Conservation (phyloP, 2,888 invertebrate species). For the Drosophila meridiana region DNA sequence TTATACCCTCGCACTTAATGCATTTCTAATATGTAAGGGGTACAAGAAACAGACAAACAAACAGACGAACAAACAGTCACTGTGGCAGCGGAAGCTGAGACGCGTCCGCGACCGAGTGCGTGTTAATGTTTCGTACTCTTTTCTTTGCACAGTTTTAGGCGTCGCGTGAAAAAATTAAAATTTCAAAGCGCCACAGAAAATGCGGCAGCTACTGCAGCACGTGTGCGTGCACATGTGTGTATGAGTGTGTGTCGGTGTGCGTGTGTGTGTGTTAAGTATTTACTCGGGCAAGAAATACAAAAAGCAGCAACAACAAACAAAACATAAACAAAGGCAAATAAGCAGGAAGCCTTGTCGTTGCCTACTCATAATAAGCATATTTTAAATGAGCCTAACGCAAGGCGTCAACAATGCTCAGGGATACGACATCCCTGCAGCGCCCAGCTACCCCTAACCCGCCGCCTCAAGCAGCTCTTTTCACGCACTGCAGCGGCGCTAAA, state of each 20-base stretch:
- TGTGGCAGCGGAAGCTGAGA: constrained; percentile 38
- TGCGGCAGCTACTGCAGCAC: constrained; percentile 38
- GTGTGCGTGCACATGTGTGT: constrained; percentile 1
- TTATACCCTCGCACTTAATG: background rate
- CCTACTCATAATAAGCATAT: constrained; percentile 67
- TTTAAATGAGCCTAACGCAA: constrained; percentile 55
- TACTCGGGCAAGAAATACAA: constrained; percentile 57
- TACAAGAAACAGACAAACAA: constrained; percentile 14
- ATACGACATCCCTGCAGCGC: constrained; percentile 30
- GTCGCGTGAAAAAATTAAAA: constrained; percentile 78
- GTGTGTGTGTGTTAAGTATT: constrained; percentile 53
- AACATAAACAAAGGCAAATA: constrained; percentile 69
- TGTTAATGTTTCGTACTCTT: constrained; percentile 53
- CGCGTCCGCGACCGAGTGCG: constrained; percentile 42
- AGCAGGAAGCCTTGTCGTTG: constrained; percentile 60
- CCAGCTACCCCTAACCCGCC: background rate
- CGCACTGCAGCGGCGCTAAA: constrained; percentile 18
- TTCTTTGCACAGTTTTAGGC: constrained; percentile 67
- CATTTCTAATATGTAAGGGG: background rate
- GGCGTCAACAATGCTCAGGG: constrained; percentile 61
- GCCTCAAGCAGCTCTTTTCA: background rate
- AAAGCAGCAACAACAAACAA: constrained; percentile 45
- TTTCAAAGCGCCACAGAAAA: constrained; percentile 69
- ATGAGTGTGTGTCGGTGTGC: constrained; percentile 20
- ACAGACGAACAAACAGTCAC: constrained; percentile 40